Base-by-base conservation (phyloP, 2,113 vertebrate species). In the Trogon melanurus region DNA sequence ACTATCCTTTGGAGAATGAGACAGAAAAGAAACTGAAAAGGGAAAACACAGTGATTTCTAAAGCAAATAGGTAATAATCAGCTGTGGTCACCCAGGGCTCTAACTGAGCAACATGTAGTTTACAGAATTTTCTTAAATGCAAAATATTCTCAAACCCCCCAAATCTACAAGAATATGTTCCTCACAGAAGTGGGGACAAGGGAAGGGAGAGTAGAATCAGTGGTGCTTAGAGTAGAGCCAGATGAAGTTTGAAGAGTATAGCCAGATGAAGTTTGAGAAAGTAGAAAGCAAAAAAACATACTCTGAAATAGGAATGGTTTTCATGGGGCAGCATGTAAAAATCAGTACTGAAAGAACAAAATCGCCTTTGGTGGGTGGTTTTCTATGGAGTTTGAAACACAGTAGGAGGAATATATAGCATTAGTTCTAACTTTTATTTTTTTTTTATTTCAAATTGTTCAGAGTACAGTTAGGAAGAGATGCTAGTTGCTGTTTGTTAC, bases 401-500 rank as follows among this genome's bases (percentile, higher is more conserved):
- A 57, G 60, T 56, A 70, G 27, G 10, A 62, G 34, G 19, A 64
- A 4, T 62, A 76, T 8, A 20, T 64, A 85, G 41, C 17, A 51
- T 47, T 75, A 75, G 5, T 78, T 91, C 60, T 88, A 82, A 67
- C 23, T 88, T 75, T 58, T n/a, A 6, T 66, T 30, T 13, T 66
- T 47, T 36, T 85, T 76, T 51, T 7, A 10, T 38, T 90, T 89
- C 51, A 2, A 41, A 25, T 89, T 65, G 11, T 71, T 79, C 36
- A n/a, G 20, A 79, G 10, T 41, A 61, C 9, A 47, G 29, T 76
- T 51, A 38, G 61, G 85, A 95, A 51, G 69, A 96, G 79, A 50
- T 47, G 9, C 32, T 88, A 29, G 48, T 82, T 83, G 36, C 32
- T 95, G 53, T 88, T 79, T 93, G 53, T 85, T 95, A 85, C 85